These are phyloP conservation scores for Rotaria socialis DNA, from an alignment of 2,888 invertebrate species.

Conservation along the genomic window DNA sequence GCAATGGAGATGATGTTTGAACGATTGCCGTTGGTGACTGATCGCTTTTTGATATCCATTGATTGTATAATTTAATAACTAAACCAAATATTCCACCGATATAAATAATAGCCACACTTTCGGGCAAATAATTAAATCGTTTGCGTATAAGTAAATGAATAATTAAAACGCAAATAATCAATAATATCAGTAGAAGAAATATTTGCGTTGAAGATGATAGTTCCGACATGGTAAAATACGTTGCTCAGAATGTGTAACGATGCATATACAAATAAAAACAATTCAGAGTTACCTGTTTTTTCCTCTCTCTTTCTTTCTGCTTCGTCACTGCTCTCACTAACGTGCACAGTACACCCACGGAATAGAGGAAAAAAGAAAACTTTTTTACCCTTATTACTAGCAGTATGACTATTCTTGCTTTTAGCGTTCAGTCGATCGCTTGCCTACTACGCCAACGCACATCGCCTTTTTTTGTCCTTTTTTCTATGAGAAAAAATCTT, in stretches of 20 bases:
- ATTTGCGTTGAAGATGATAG: constrained; percentile 18
- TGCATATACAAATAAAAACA: not conserved
- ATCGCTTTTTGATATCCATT: constrained; percentile 67
- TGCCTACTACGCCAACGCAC: not conserved
- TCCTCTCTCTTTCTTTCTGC: not conserved
- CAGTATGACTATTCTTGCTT: not conserved
- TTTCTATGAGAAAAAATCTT: not conserved
- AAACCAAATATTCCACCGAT: constrained; percentile 82
- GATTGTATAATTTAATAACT: constrained; percentile 79
- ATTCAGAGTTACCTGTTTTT: not conserved
- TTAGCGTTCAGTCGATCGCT: not conserved
- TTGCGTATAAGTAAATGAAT: constrained; percentile 91
- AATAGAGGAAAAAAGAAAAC: not conserved
- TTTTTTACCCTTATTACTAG: not conserved
- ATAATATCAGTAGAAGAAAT: constrained; percentile 32
- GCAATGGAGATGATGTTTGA: constrained; percentile 69
- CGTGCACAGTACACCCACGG: not conserved
- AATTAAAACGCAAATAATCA: constrained; percentile 65
- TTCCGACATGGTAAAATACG: not conserved
- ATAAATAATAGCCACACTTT: constrained; percentile 85
- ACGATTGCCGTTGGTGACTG: not conserved
- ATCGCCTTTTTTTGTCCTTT: not conserved
- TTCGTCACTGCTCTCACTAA: not conserved
- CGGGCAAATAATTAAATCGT: constrained; percentile 90
- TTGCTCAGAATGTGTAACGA: not conserved